Evolutionary conservation across 2,888 invertebrate species (phyloP).

Genomic region (Galerucella calmariensis): DNA sequence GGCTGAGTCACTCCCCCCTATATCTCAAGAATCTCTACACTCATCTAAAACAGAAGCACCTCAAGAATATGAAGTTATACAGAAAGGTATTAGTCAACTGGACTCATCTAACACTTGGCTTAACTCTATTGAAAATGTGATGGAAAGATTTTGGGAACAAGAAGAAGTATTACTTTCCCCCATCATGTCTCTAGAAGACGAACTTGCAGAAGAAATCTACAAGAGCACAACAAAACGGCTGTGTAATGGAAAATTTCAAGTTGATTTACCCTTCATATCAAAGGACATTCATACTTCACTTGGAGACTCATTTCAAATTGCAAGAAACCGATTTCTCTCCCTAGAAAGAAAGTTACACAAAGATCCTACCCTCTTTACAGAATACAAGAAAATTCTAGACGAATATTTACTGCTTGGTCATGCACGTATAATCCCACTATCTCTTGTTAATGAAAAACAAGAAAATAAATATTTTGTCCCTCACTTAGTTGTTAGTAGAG

Average conservation of each 20-base stretch:
- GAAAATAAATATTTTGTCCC: slow-evolving; percentile 31
- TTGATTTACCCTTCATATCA: slow-evolving; percentile 27
- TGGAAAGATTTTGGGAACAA: slow-evolving; percentile 39
- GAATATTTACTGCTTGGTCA: background rate
- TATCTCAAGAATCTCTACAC: too few relatives aligned
- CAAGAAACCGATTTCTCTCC: slow-evolving; percentile 3
- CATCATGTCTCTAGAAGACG: slow-evolving; percentile 30
- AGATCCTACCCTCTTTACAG: background rate
- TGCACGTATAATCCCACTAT: slow-evolving; percentile 22
- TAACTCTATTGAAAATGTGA: too few relatives aligned
- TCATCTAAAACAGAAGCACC: too few relatives aligned
- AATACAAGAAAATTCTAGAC: too few relatives aligned
- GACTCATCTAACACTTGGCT: too few relatives aligned
- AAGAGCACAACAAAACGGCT: slow-evolving; percentile 14
- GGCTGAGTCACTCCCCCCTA: too few relatives aligned
- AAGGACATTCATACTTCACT: background rate
- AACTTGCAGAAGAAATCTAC: slow-evolving; percentile 21
- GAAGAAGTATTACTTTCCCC: slow-evolving; percentile 31
- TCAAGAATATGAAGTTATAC: too few relatives aligned
- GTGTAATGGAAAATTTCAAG: slow-evolving; percentile 26
- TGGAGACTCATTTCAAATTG: slow-evolving; percentile 16
- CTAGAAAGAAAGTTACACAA: slow-evolving; percentile 15
- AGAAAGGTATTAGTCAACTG: too few relatives aligned
- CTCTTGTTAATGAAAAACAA: too few relatives aligned
- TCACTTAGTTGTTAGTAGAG: slow-evolving; percentile 37